Conservation (phyloP, 2,113 vertebrate genomes). For the Electrona antarctica region DNA sequence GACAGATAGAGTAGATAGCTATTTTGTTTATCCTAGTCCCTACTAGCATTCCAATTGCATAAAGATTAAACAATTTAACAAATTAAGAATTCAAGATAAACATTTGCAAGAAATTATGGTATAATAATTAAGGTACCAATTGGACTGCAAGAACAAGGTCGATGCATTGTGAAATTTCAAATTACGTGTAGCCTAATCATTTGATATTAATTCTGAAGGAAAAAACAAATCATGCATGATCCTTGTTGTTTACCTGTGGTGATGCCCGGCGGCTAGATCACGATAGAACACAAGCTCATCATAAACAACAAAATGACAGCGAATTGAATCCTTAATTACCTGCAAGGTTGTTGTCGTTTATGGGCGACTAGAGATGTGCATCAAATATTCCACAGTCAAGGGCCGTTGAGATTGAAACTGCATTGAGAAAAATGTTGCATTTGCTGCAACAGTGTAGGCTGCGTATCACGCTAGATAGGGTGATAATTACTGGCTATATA, state of each 20-base stretch:
- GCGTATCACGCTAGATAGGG: constrained; percentile 13
- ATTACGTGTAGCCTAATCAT: background rate
- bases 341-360: constrained; percentile 38
- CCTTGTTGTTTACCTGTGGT: constrained; percentile 10
- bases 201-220: background rate
- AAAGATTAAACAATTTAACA: background rate
- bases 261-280: background rate
- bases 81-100: background rate
- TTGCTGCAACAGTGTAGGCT: constrained; percentile 59
- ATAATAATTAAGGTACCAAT: no score
- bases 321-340: constrained; percentile 51
- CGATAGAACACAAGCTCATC: background rate
- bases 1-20: no score
- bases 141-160: no score
- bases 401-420: constrained; percentile 17
- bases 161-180: no score
- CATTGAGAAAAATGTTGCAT: constrained; percentile 45
- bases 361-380: constrained; percentile 27
- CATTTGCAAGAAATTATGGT: background rate
- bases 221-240: constrained; percentile 2
- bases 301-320: background rate
- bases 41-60: no score
- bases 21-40: no score
- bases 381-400: constrained; percentile 21
- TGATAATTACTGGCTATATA: constrained; percentile 21